Evolutionary conservation across 2,113 vertebrate species (phyloP).

Genomic region (Equus quagga): DNA sequence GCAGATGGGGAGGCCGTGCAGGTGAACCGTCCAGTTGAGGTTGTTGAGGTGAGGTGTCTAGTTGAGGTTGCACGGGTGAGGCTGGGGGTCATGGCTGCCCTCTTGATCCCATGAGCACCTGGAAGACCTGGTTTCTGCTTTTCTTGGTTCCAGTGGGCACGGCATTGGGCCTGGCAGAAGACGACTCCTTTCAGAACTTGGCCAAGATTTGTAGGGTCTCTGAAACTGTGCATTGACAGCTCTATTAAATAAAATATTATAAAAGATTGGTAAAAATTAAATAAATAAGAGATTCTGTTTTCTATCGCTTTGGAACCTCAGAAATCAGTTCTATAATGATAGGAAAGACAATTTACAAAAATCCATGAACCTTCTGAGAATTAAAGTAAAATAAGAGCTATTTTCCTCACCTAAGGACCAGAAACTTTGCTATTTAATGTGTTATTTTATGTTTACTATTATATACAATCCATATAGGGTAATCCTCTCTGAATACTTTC

Average conservation of each 20-base stretch:
- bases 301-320: background rate
- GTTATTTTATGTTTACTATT: background rate
- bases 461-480: fast-evolving
- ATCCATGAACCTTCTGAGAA: background rate
- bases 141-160: no score
- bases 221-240: background rate
- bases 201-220: background rate
- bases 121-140: fast-evolving
- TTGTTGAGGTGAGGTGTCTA: no score
- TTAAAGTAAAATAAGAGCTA: background rate
- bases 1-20: fast-evolving
- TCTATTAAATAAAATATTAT: background rate
- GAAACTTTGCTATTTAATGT: background rate
- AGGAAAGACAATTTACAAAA: background rate
- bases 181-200: background rate
- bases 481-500: background rate
- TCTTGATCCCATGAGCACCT: background rate
- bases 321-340: background rate
- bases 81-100: background rate
- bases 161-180: no score
- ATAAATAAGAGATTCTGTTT: background rate
- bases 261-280: background rate
- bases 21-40: no score
- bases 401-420: background rate
- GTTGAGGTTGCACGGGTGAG: no score